Conservation (phyloP, 2,888 invertebrate species). For the Ephialtes manifestator region DNA sequence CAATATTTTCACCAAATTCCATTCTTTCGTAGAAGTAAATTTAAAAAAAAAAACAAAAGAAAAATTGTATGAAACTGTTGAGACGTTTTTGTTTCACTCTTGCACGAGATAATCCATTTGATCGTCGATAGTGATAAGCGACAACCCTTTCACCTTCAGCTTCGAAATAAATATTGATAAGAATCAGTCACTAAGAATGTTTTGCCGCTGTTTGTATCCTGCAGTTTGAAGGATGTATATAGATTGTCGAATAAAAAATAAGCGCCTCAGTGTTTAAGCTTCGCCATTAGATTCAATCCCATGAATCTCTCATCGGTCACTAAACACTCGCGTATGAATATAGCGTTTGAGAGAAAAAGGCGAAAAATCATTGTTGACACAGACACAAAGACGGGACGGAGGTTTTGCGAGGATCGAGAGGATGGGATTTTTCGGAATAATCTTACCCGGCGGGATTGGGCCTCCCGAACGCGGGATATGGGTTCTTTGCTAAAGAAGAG, state of each 20-base stretch:
- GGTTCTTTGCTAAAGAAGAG: constrained; percentile 47
- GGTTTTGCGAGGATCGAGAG: neutral
- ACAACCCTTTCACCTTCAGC: constrained; percentile 2
- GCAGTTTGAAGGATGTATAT: constrained; percentile 14
- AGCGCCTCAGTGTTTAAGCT: neutral
- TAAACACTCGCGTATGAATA: too few species aligned
- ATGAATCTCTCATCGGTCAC: constrained; percentile 3
- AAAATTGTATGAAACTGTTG: neutral
- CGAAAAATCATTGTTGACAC: neutral
- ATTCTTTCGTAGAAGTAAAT: neutral
- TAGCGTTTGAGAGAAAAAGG: constrained; percentile 12
- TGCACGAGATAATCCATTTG: constrained; percentile 46
- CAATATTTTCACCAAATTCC: neutral
- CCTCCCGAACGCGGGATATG: constrained; percentile 13
- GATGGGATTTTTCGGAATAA: constrained; percentile 1
- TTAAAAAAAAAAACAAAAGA: neutral
- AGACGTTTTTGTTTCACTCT: neutral
- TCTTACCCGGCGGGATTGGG: constrained; percentile 20
- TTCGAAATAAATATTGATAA: constrained; percentile 64
- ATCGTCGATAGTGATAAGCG: neutral
- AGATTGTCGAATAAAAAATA: neutral
- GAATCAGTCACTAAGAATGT: constrained; percentile 24
- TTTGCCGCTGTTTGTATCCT: constrained; percentile 24
- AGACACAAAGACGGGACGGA: neutral
- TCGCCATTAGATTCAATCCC: too few species aligned